Percentiles rank a stretch among this genome's conserved stretches.
These are phyloP conservation scores for Drosophila mojavensis DNA, from an alignment of 1,140 invertebrate species.

Conservation along the genomic window DNA sequence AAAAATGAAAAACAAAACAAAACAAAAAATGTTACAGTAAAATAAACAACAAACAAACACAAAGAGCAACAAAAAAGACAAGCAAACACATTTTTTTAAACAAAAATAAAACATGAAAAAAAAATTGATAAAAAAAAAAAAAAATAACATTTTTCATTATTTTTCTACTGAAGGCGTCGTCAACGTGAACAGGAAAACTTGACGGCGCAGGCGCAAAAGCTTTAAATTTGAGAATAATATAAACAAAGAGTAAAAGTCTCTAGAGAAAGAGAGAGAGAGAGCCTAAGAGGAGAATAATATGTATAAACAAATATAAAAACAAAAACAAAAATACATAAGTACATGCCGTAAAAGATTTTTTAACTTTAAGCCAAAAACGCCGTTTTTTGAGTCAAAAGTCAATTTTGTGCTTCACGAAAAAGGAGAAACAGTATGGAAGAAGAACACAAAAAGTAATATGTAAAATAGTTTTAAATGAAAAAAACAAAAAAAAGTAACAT, in stretches of 20 bases:
- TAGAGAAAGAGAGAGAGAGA: conserved; percentile 8
- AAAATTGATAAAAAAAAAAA: conserved; percentile 28
- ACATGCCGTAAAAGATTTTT: conserved; percentile 62
- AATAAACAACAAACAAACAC: conserved; percentile 40
- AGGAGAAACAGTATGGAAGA: neutral
- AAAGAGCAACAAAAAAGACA: conserved; percentile 49
- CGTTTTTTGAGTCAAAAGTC: conserved; percentile 64
- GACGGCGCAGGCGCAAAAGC: conserved; percentile 79
- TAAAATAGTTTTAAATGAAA: conserved; percentile 68
- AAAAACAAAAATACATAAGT: conserved; percentile 34
- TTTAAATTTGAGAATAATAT: conserved; percentile 72
- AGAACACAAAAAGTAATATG: conserved; percentile 49
- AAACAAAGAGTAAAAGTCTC: conserved; percentile 50
- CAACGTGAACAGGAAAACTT: conserved; percentile 8
- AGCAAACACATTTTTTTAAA: conserved; percentile 26
- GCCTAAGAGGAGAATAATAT: conserved; percentile 10
- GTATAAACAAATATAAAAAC: conserved; percentile 43
- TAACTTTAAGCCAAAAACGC: conserved; percentile 47
- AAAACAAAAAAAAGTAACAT: neutral
- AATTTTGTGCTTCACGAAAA: conserved; percentile 58
- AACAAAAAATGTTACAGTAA: conserved; percentile 46
- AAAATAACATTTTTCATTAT: conserved; percentile 69
- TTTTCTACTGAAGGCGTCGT: conserved; percentile 75
- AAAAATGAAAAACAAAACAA: conserved; percentile 39
- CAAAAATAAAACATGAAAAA: conserved; percentile 26